A percentile compares a stretch with the other conserved stretches of the same genome.
Evolutionary conservation across 2,888 invertebrate species (phyloP).

Genomic region (Apamea epomidion): DNA sequence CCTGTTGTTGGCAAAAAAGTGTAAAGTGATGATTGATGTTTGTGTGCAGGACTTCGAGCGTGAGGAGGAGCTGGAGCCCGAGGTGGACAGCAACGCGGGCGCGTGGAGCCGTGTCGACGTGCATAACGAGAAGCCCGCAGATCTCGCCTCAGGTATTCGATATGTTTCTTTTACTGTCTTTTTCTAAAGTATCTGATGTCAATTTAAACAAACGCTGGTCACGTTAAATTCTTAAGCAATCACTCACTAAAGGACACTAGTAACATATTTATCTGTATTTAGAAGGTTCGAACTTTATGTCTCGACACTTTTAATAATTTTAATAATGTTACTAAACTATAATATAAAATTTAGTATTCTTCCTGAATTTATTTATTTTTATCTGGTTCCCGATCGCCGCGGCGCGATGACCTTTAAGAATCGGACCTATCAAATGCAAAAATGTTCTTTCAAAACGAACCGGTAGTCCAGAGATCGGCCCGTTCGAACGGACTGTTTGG

Average conservation of each 20-base stretch:
- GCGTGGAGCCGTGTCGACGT: slow-evolving; percentile 96
- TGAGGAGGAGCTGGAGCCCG: slow-evolving; percentile 85
- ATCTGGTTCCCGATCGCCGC: too few relatives aligned
- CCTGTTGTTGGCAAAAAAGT: background rate
- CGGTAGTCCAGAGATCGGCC: too few relatives aligned
- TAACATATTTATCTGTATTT: background rate
- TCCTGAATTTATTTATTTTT: too few relatives aligned
- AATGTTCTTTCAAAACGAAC: too few relatives aligned
- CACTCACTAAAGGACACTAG: background rate
- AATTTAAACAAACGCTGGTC: background rate
- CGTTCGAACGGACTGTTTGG: too few relatives aligned
- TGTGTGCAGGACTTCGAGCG: slow-evolving; percentile 78
- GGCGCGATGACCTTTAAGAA: too few relatives aligned
- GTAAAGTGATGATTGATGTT: background rate
- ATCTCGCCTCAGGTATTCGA: slow-evolving; percentile 83
- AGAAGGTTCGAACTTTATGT: too few relatives aligned
- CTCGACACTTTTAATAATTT: background rate
- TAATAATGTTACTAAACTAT: background rate
- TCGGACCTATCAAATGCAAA: too few relatives aligned
- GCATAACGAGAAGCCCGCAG: slow-evolving; percentile 84
- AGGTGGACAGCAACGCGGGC: slow-evolving; percentile 85
- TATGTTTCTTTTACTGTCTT: background rate
- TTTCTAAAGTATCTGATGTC: background rate
- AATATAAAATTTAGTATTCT: too few relatives aligned
- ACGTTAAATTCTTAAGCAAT: background rate